phyloP scores from a whole-genome alignment of 2,797 vertebrate species.

The Pangasius sanitwongsei region DNA sequence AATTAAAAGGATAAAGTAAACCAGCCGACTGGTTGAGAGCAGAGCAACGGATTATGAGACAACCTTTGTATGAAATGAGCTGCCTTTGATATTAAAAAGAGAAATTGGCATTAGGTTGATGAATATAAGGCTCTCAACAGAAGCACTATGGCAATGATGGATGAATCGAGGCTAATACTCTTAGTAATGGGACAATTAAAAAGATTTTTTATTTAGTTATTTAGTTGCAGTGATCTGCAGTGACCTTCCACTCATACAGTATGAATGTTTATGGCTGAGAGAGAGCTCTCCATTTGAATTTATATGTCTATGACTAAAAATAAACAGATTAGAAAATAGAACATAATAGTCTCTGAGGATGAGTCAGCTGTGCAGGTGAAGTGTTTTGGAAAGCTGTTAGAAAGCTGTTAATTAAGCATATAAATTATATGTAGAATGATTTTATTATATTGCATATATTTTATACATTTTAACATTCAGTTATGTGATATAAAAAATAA shows the following conservation, averaged over 20 bases:
- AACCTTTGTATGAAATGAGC: constrained; percentile 62
- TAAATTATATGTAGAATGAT: background rate
- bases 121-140: constrained; percentile 50
- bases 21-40: constrained; percentile 14
- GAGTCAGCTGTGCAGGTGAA: background rate
- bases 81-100: constrained; percentile 63
- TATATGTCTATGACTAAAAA: background rate
- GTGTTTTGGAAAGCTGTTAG: background rate
- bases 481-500: background rate
- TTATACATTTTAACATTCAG: background rate
- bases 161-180: constrained; percentile 45
- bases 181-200: constrained; percentile 51
- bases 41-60: constrained; percentile 69
- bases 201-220: constrained; percentile 30
- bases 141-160: constrained; percentile 57
- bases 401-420: background rate
- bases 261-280: background rate
- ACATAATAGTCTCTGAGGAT: too few relatives aligned
- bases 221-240: constrained; percentile 41
- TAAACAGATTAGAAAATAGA: background rate
- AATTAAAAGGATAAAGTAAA: constrained; percentile 74
- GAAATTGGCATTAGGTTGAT: constrained; percentile 56
- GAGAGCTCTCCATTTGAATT: background rate
- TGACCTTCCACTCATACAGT: constrained; percentile 45
- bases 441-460: background rate